Conservation (phyloP, 2,113 vertebrate genomes). For the Gorsachius goisagi region DNA sequence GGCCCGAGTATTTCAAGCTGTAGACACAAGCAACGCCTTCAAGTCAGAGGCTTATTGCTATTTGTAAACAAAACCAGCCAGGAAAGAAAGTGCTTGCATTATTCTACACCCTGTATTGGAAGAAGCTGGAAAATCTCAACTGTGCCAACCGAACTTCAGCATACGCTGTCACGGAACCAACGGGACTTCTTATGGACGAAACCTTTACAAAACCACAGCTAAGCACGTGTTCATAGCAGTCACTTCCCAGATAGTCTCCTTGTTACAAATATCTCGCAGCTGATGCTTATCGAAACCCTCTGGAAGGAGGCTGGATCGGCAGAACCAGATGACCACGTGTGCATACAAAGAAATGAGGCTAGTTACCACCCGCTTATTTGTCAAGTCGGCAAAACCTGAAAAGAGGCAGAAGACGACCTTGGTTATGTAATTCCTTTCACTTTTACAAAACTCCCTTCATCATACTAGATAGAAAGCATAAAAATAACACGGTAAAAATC, state of each 20-base stretch:
- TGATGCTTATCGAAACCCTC: slow-evolving; percentile 83
- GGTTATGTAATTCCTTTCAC: not conserved
- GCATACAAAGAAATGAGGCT: slow-evolving; percentile 87
- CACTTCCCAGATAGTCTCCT: not conserved
- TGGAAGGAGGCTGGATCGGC: slow-evolving; percentile 88
- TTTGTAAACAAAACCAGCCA: not conserved
- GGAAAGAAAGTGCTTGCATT: not conserved
- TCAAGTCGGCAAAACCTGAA: slow-evolving; percentile 82
- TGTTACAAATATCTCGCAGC: not conserved
- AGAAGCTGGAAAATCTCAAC: not conserved
- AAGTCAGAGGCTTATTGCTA: not conserved
- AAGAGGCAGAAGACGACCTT: not conserved
- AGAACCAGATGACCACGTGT: slow-evolving; percentile 95
- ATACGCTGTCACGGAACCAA: not conserved
- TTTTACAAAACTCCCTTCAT: not conserved
- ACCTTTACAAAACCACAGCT: not conserved
- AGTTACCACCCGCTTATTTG: slow-evolving; percentile 86
- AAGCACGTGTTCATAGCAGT: no score
- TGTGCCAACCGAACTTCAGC: not conserved
- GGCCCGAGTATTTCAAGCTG: not conserved
- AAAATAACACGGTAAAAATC: rapidly evolving
- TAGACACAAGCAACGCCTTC: not conserved
- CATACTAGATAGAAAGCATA: not conserved
- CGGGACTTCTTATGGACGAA: rapidly evolving
- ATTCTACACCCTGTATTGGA: not conserved